Base-by-base conservation (phyloP, 2,797 vertebrate species). In the Natrix natrix region DNA sequence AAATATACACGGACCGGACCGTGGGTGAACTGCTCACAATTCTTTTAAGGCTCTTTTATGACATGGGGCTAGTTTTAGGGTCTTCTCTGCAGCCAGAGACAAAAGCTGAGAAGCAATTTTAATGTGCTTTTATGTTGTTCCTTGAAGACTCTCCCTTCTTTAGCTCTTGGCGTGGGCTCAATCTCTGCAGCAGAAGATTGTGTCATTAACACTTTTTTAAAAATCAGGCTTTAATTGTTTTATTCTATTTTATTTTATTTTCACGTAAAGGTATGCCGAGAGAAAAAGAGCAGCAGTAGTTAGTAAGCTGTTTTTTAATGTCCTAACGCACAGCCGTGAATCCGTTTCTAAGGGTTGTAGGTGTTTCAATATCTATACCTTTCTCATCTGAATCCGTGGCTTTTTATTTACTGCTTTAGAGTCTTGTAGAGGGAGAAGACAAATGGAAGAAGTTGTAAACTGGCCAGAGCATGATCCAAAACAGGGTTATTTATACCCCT, bases 11-110 rank as follows among this genome's bases (percentile, higher is more conserved):
- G 91, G 96, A 4, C 56, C 91, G 91, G 96, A 4, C 56, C 26
- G 95, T 94, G 69, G 91, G 91, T 95, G 94, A 95, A 96, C 92
- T 91, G 91, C 95, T 97, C 95, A 86, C 94, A 95, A 17, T 69
- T 32, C n/a, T 32, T 32, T 69, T 69, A 32, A n/a, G 66, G 1
- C 14, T 32, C 6, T 69, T 69, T 69, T 69, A 32, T 6, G n/a
- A 3, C 66, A 32, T 8, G 97, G 92, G 87, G 88, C 59, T 90
- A 94, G 60, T 92, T 95, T 96, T 95, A 95, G 63, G 91, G 89
- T 91, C 61, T 8, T 90, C 93, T 86, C 0, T 92, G 95, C 94
- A 86, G 90, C 95, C 48, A 56, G 93, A 90, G 66, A 95, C 91
- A 74, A 89, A 95, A 94, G 90, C 94, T 26, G 88, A 96, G 91